A percentile compares a stretch with the other conserved stretches of the same genome.
phyloP scores from a whole-genome alignment of 1,140 invertebrate species.

The Heliconius melpomene region DNA sequence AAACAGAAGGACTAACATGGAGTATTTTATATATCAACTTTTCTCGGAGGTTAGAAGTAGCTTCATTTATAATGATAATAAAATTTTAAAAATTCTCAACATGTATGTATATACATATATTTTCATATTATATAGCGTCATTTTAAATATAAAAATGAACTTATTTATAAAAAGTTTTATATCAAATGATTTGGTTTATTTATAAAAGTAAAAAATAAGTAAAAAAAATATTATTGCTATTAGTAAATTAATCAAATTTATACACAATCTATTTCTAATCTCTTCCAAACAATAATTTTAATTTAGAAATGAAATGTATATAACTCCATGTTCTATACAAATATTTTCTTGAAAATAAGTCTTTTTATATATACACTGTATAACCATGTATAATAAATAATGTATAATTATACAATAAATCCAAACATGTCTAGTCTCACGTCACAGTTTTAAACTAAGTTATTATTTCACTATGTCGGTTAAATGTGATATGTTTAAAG shows the following conservation, averaged over 20 bases:
- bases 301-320: no score
- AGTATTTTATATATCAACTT: background rate
- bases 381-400: conserved; percentile 14
- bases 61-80: background rate
- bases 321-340: background rate
- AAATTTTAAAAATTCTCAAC: background rate
- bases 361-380: background rate
- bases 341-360: background rate
- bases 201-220: no score
- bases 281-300: no score
- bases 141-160: no score
- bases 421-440: conserved; percentile 74
- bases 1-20: conserved; percentile 22
- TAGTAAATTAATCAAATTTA: background rate
- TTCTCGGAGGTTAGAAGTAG: background rate
- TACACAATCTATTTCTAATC: background rate
- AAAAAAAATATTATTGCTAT: no score
- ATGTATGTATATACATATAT: no score
- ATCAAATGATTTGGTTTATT: no score
- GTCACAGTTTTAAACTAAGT: conserved; percentile 78
- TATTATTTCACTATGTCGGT: conserved; percentile 42
- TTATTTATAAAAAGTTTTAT: no score
- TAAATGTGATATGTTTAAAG: background rate
- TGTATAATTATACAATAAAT: conserved; percentile 37
- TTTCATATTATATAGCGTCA: no score